phyloP scores from a whole-genome alignment of 2,888 invertebrate species.

The Ophioninae sp. region DNA sequence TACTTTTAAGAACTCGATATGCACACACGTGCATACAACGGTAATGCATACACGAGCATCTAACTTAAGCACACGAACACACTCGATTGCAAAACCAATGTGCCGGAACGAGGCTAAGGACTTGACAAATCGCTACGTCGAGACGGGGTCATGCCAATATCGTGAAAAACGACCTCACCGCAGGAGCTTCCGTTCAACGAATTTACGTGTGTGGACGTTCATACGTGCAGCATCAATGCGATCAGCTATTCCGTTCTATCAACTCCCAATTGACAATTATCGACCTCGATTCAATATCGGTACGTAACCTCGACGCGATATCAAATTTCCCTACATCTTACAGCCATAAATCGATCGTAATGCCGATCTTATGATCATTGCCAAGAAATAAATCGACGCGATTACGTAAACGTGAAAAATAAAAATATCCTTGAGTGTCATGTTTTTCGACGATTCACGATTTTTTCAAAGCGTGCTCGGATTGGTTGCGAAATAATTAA shows the following conservation, averaged over 20 bases:
- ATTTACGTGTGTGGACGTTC: not conserved
- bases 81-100: constrained; percentile 62
- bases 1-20: not conserved
- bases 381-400: not conserved
- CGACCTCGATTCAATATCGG: constrained; percentile 32
- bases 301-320: not conserved
- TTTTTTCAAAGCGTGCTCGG: not conserved
- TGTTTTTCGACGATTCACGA: not conserved
- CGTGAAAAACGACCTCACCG: constrained; percentile 55
- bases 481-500: not conserved
- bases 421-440: not conserved
- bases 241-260: not conserved
- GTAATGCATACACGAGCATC: constrained; percentile 9
- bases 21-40: not conserved
- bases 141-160: constrained; percentile 40
- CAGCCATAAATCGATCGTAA: not conserved
- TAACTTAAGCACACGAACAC: constrained; percentile 32
- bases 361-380: not conserved
- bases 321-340: not conserved
- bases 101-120: constrained; percentile 63
- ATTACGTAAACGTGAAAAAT: not conserved
- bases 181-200: constrained; percentile 29
- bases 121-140: constrained; percentile 60
- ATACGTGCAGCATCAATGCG: not conserved
- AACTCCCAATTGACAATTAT: constrained; percentile 40